A percentile compares a stretch with the other conserved stretches of the same genome.
Evolutionary conservation across 1,140 invertebrate species (phyloP).

Genomic region (Aporrectodea caliginosa): DNA sequence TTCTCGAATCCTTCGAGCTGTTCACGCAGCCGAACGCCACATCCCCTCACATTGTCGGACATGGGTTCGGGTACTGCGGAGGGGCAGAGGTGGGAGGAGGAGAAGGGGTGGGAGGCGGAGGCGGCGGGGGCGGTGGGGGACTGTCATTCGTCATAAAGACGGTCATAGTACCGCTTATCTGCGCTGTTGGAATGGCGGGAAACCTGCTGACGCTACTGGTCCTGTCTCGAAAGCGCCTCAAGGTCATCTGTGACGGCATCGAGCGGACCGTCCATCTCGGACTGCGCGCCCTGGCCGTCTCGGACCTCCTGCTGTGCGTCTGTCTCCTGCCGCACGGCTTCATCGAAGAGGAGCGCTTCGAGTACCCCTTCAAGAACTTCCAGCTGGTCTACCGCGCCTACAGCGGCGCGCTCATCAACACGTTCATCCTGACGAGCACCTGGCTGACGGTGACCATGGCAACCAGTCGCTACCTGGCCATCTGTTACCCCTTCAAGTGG

Average conservation of each 20-base stretch:
- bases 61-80: not conserved
- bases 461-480: constrained; percentile 48
- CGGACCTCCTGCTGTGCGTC: constrained; percentile 30
- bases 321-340: constrained; percentile 19
- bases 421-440: constrained; percentile 51
- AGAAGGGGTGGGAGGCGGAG: not conserved
- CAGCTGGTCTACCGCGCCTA: constrained; percentile 24
- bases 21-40: not conserved
- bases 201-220: constrained; percentile 26
- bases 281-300: constrained; percentile 23
- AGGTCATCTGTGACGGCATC: constrained; percentile 1
- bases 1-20: not conserved
- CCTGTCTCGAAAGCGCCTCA: constrained; percentile 22
- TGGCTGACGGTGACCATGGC: constrained; percentile 53
- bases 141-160: not conserved
- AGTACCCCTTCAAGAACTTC: not conserved
- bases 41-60: not conserved
- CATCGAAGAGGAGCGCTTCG: constrained; percentile 15
- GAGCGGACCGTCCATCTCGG: constrained; percentile 28
- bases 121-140: no score
- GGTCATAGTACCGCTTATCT: constrained; percentile 20
- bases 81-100: not conserved
- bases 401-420: constrained; percentile 45
- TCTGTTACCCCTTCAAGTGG: constrained; percentile 51
- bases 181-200: constrained; percentile 24